Evolutionary conservation across 1,140 invertebrate genomes (phyloP).

Genomic region (Chionoecetes opilio): DNA sequence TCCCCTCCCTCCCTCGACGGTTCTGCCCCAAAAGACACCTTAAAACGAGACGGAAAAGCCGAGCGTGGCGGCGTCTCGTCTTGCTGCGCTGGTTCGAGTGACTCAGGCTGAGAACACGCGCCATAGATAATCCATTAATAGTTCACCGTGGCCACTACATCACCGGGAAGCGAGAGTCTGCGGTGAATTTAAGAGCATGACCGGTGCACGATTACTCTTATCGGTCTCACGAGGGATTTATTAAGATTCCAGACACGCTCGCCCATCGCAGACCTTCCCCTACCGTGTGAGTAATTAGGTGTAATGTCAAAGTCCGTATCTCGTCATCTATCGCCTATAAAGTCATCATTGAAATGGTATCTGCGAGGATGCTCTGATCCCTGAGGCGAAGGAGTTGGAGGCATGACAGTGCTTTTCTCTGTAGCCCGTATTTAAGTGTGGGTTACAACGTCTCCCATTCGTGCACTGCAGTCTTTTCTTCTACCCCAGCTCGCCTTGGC

Average conservation of each 20-base stretch:
- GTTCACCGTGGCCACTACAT: background rate
- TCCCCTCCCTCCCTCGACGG: no score
- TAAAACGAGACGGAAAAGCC: background rate
- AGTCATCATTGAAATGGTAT: constrained; percentile 52
- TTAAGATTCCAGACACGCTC: constrained; percentile 11
- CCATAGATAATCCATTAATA: constrained; percentile 47
- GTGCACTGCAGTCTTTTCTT: background rate
- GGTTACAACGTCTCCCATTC: background rate
- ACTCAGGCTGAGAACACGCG: background rate
- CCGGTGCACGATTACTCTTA: constrained; percentile 50
- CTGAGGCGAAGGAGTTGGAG: background rate
- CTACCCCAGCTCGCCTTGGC: background rate
- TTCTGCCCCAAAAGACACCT: no score
- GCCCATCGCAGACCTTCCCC: background rate
- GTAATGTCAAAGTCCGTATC: constrained; percentile 56
- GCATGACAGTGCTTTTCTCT: background rate
- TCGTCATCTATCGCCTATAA: constrained; percentile 46
- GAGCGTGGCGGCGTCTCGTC: background rate
- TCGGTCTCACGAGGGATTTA: constrained; percentile 41
- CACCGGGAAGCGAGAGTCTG: background rate
- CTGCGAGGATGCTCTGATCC: background rate
- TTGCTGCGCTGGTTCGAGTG: background rate
- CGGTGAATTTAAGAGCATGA: constrained; percentile 52
- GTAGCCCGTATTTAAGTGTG: background rate
- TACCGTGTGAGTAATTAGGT: constrained; percentile 56